These are phyloP conservation scores for Meliscaeva auricollis DNA, from an alignment of 2,888 invertebrate genomes.

Conservation along the genomic window DNA sequence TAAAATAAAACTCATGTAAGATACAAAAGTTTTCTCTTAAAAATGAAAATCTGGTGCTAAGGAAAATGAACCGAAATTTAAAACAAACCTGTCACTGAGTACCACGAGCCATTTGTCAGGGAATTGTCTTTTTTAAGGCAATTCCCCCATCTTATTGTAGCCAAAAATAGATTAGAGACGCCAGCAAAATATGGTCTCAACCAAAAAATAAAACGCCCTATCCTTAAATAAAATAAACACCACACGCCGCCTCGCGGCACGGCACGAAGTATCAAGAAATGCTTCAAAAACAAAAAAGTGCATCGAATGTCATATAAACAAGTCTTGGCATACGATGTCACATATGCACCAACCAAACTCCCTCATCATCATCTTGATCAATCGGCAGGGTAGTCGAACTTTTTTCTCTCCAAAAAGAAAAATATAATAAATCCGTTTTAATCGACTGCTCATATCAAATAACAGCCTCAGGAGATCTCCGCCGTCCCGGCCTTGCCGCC, in stretches of 20 bases:
- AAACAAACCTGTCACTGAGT: conserved; percentile 70
- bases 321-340: conserved; percentile 37
- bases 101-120: conserved; percentile 75
- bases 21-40: conserved; percentile 40
- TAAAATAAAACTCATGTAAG: conserved; percentile 67
- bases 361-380: conserved; percentile 66
- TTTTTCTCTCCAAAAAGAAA: conserved; percentile 38
- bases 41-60: conserved; percentile 25
- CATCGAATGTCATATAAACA: conserved; percentile 52
- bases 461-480: conserved; percentile 67
- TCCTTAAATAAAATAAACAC: conserved; percentile 67
- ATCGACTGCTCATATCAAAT: conserved; percentile 69
- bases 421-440: conserved; percentile 73
- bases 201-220: conserved; percentile 24
- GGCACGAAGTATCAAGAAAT: no score
- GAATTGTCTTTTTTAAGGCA: conserved; percentile 39
- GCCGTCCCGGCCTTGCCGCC: no score
- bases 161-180: conserved; percentile 63
- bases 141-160: conserved; percentile 21
- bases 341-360: conserved; percentile 54
- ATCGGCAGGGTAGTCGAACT: conserved; percentile 62
- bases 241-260: conserved; percentile 13
- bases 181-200: conserved; percentile 63
- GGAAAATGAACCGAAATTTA: conserved; percentile 45
- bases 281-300: conserved; percentile 54